Base-by-base conservation (phyloP, 2,113 vertebrate genomes). In the Cettia cetti region DNA sequence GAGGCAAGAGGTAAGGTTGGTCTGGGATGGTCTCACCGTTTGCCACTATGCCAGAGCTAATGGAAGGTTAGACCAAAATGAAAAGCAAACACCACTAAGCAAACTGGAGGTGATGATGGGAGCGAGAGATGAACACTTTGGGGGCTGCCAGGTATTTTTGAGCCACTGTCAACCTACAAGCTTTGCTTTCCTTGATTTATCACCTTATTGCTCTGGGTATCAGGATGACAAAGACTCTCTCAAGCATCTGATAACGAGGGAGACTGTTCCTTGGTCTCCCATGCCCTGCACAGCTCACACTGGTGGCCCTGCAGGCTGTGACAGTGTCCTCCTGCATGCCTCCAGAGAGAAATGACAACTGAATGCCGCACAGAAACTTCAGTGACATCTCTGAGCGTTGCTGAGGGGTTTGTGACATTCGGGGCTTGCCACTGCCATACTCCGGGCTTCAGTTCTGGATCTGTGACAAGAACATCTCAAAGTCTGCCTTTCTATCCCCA, bases 241-340 rank as follows among this genome's bases (percentile, higher is more conserved):
- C 47, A 23, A 63, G 31, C 24, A 75, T 44, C 70, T 75, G 56
- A 50, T 60, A 79, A 79, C 0, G 17, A 90, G 70, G 22, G 53
- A 89, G 28, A 64, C 39, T 63, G 40, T 77, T 28, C n/a, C 0
- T 0, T 45, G 85, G 13, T 56, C 65, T 71, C 3, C 0, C 39
- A 18, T 7, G 42, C 57, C 11, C 47, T 23, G 49, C 86, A 31
- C 7, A 50, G 21, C 47, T 92, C 69, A 22, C 60, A 20, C 0
- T 19, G 13, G 52, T 52, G 72, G 42, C 70, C 69, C 37, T 52
- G 53, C 44, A 60, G 71, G 60, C 83, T 84, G 77, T 56, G 52
- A 22, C 66, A 45, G 70, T 5, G 33, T 28, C 56, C 80, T 66
- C 54, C 77, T 81, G 89, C 44, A 9, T 9, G 15, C 31, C 64